Conservation (phyloP, 2,113 vertebrate genomes). For the Delphinapterus leucas region DNA sequence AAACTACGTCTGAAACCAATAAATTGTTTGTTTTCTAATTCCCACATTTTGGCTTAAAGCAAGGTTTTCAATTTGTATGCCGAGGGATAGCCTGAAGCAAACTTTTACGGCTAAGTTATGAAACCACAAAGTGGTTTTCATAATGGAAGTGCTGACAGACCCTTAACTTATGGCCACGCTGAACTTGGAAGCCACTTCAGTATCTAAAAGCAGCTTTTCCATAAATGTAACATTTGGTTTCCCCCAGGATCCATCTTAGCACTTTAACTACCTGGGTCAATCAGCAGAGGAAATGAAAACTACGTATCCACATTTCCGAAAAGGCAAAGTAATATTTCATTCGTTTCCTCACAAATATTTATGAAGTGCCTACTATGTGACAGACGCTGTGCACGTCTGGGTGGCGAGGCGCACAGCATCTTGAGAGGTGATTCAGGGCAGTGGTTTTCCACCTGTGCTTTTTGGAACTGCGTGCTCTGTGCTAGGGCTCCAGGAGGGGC, state of each 20-base stretch:
- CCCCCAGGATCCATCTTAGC: slow-evolving; percentile 65
- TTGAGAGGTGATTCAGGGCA: not conserved
- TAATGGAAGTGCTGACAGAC: slow-evolving; percentile 65
- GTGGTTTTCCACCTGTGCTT: not conserved
- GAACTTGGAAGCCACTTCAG: slow-evolving; percentile 41
- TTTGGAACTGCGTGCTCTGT: not conserved
- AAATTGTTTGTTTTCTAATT: slow-evolving; percentile 75
- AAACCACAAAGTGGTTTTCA: slow-evolving; percentile 67
- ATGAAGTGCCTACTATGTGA: slow-evolving; percentile 64
- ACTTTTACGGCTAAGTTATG: slow-evolving; percentile 71
- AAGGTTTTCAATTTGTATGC: slow-evolving; percentile 71
- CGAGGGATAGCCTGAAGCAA: slow-evolving; percentile 42
- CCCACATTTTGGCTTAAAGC: slow-evolving; percentile 69
- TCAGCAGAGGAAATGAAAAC: slow-evolving; percentile 74
- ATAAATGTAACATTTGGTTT: slow-evolving; percentile 63
- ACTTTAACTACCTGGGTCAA: slow-evolving; percentile 60
- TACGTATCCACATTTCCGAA: slow-evolving; percentile 36
- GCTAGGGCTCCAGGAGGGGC: not conserved
- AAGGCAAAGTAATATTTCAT: slow-evolving; percentile 43
- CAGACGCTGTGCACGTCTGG: not conserved
- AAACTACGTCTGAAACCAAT: slow-evolving; percentile 72
- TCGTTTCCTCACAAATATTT: slow-evolving; percentile 37
- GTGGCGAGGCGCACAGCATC: not conserved
- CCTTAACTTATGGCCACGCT: slow-evolving; percentile 63
- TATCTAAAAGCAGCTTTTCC: slow-evolving; percentile 59